Evolutionary conservation across 2,888 invertebrate genomes (phyloP).

Genomic region (Cataglyphis cursor): DNA sequence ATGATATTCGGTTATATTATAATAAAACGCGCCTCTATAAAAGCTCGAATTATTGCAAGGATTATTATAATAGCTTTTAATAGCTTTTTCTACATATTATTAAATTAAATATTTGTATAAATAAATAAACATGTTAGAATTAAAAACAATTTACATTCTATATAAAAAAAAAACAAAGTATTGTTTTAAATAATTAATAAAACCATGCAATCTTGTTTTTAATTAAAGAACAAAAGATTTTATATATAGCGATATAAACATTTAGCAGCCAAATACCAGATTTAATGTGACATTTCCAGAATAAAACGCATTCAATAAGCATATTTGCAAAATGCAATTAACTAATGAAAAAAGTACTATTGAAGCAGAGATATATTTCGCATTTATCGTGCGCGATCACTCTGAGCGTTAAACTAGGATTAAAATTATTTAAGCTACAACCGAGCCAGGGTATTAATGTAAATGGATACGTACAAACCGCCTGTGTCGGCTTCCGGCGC

Average conservation of each 20-base stretch:
- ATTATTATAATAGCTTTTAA: not conserved
- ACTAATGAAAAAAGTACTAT: not conserved
- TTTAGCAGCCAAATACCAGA: not conserved
- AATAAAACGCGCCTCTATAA: not conserved
- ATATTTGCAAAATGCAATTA: slow-evolving; percentile 3
- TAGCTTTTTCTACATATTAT: not conserved
- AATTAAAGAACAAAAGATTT: not conserved
- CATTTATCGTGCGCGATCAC: slow-evolving; percentile 29
- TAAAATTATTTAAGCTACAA: slow-evolving; percentile 47
- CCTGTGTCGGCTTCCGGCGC: slow-evolving; percentile 44
- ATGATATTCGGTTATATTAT: not conserved
- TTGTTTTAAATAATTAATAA: not conserved
- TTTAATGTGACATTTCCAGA: not conserved
- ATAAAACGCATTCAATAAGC: not conserved
- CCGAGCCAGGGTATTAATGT: slow-evolving; percentile 46
- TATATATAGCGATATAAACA: not conserved
- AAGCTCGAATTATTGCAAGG: not conserved
- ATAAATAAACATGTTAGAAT: not conserved
- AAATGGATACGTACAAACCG: slow-evolving; percentile 59
- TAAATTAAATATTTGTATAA: not conserved
- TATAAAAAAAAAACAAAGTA: not conserved
- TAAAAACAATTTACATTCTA: slow-evolving; percentile 2
- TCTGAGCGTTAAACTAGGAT: slow-evolving; percentile 32
- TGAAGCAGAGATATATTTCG: not conserved
- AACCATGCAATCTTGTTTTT: not conserved